phyloP scores from a whole-genome alignment of 2,113 vertebrate species.

The Fregetta grallaria region DNA sequence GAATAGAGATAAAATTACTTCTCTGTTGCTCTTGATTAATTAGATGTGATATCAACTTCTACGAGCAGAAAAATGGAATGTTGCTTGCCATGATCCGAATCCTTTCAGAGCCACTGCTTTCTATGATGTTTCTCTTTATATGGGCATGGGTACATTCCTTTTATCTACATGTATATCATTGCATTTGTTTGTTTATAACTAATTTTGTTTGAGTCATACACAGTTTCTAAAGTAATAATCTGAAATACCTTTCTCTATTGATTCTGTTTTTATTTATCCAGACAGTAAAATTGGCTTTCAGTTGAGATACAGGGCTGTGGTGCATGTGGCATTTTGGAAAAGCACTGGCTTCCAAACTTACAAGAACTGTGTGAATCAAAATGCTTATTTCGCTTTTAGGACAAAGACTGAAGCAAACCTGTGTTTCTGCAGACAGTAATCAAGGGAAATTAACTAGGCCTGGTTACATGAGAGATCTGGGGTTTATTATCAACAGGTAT shows the following conservation, averaged over 20 bases:
- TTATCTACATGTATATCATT: neutral
- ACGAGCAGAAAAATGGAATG: neutral
- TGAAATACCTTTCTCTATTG: neutral
- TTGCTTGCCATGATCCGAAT: neutral
- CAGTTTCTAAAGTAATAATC: neutral
- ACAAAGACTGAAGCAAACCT: neutral
- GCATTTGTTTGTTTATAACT: neutral
- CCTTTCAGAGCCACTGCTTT: neutral
- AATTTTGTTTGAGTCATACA: neutral
- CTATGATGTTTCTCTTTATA: neutral
- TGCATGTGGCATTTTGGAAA: neutral
- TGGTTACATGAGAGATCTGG: neutral
- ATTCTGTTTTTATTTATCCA: neutral
- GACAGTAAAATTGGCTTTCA: neutral
- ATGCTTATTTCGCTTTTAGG: rapidly evolving
- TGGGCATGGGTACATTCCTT: neutral
- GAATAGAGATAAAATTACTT: neutral
- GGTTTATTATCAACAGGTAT: neutral
- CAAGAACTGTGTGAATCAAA: neutral
- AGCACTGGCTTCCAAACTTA: neutral
- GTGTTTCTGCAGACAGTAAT: neutral
- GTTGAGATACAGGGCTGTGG: neutral
- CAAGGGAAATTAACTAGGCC: neutral
- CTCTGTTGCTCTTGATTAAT: neutral
- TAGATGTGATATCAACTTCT: neutral